Evolutionary conservation across 1,140 invertebrate genomes (phyloP).

Genomic region (Anastrepha ludens): DNA sequence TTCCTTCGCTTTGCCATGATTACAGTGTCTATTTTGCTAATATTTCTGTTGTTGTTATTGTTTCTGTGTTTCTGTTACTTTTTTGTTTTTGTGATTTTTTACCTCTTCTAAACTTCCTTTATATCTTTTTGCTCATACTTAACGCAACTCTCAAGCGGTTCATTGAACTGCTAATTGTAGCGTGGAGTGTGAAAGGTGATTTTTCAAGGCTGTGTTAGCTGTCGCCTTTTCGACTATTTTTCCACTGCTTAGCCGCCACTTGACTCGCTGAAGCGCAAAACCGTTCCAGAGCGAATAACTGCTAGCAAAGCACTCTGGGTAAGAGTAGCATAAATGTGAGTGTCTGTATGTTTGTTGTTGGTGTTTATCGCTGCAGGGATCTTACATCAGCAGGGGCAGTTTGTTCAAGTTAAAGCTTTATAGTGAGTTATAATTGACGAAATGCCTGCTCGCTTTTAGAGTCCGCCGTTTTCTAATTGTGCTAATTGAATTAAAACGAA

Average conservation of each 20-base stretch:
- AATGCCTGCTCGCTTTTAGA: slow-evolving; percentile 1
- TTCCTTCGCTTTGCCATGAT: slow-evolving; percentile 17
- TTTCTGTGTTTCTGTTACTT: background rate
- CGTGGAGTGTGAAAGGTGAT: slow-evolving; percentile 71
- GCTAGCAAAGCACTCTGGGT: background rate
- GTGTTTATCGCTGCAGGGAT: slow-evolving; percentile 30
- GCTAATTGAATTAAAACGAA: slow-evolving; percentile 51
- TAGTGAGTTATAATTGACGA: slow-evolving; percentile 30
- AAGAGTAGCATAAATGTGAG: background rate
- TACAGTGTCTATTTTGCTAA: slow-evolving; percentile 13
- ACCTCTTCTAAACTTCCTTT: slow-evolving; percentile 11
- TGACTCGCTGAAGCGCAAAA: slow-evolving; percentile 16
- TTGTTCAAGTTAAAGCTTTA: background rate
- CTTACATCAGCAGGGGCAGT: background rate
- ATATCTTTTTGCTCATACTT: slow-evolving; percentile 21
- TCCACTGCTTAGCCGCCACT: slow-evolving; percentile 38
- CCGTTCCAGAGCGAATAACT: slow-evolving; percentile 15
- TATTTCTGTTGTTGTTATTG: slow-evolving; percentile 21
- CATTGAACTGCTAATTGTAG: slow-evolving; percentile 72
- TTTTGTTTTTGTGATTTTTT: background rate
- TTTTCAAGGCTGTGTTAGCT: slow-evolving; percentile 68
- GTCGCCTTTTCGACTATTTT: slow-evolving; percentile 13
- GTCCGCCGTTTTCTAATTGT: slow-evolving; percentile 5
- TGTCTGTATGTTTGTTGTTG: background rate
- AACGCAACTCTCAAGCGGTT: slow-evolving; percentile 58